Evolutionary conservation across 2,113 vertebrate species (phyloP).

Genomic region (Tichodroma muraria): DNA sequence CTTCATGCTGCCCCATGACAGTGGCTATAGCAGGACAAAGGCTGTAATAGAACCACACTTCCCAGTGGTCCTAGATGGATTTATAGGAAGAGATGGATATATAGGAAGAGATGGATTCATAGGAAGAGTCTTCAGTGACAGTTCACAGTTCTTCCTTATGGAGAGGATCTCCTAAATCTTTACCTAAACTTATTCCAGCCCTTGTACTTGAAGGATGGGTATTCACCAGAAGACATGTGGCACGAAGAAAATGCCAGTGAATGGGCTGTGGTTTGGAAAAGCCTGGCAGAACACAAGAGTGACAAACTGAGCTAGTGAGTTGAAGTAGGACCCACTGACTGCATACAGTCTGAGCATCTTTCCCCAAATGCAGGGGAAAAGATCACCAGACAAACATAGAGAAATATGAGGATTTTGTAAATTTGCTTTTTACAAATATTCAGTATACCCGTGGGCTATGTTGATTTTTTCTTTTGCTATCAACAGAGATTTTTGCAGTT

Average conservation of each 20-base stretch:
- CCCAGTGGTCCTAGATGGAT: neutral
- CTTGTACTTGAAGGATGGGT: neutral
- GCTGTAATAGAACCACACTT: neutral
- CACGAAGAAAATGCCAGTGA: neutral
- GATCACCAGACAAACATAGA: neutral
- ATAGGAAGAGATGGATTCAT: neutral
- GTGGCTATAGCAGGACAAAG: neutral
- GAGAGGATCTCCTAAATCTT: neutral
- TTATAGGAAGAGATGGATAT: neutral
- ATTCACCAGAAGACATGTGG: neutral
- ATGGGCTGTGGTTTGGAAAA: neutral
- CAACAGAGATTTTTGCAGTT: neutral
- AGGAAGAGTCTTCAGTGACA: neutral
- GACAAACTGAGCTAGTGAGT: neutral
- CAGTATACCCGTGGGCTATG: rapidly evolving
- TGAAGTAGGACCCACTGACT: neutral
- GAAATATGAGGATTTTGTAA: neutral
- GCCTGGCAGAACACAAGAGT: neutral
- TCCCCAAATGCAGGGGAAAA: neutral
- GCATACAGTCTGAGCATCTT: neutral
- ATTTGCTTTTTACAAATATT: neutral
- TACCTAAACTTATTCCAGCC: neutral
- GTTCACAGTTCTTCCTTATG: neutral
- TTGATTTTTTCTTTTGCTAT: neutral
- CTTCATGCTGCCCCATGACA: neutral